These are phyloP conservation scores for Tenthredo distinguenda DNA, from an alignment of 2,888 invertebrate genomes.

Conservation along the genomic window DNA sequence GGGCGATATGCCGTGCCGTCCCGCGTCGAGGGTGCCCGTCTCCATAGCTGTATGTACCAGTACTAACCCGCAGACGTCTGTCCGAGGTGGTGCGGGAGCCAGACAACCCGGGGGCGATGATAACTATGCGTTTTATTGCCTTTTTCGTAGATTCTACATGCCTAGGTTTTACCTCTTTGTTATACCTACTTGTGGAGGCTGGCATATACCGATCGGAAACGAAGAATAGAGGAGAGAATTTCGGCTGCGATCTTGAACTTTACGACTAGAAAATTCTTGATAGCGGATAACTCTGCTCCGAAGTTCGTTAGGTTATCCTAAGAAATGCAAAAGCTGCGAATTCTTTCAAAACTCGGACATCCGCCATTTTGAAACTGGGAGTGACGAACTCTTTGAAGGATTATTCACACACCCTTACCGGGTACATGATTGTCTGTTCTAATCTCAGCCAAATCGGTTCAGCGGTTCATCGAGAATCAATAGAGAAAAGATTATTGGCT, in stretches of 20 bases:
- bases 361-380: neutral
- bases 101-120: slow-evolving; percentile 13
- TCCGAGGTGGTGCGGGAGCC: neutral
- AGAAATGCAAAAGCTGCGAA: neutral
- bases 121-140: slow-evolving; percentile 24
- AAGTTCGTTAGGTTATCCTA: neutral
- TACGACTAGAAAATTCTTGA: neutral
- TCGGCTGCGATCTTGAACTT: neutral
- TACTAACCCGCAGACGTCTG: slow-evolving; percentile 10
- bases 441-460: neutral
- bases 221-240: neutral
- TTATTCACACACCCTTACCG: neutral
- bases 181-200: neutral
- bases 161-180: neutral
- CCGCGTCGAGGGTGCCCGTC: slow-evolving; percentile 58
- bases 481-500: neutral
- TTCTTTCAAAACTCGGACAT: neutral
- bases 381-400: neutral
- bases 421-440: neutral
- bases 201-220: neutral
- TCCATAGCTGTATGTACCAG: slow-evolving; percentile 25
- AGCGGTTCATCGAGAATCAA: neutral
- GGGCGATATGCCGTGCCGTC: slow-evolving; percentile 67
- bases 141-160: slow-evolving; percentile 1
- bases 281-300: neutral